Evolutionary conservation across 2,797 vertebrate species (phyloP).

Genomic region (Danio choprae): DNA sequence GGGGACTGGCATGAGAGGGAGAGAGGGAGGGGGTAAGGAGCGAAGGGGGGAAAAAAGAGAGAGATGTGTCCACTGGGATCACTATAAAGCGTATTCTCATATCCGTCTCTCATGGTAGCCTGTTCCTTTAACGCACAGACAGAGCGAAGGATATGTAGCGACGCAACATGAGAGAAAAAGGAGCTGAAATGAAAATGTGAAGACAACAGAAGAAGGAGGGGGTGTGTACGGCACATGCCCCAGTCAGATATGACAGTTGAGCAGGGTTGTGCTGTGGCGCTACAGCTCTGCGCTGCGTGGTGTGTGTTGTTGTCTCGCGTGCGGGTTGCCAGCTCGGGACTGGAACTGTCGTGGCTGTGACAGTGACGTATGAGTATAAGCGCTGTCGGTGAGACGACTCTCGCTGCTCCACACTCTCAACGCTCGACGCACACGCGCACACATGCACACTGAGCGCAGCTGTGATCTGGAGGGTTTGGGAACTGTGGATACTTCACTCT

Average conservation of each 20-base stretch:
- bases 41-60: neutral
- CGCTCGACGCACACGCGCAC: constrained; percentile 24
- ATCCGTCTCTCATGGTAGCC: constrained; percentile 53
- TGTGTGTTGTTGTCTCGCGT: constrained; percentile 55
- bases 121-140: constrained; percentile 50
- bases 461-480: constrained; percentile 48
- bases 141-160: constrained; percentile 60
- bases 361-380: constrained; percentile 60
- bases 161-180: constrained; percentile 62
- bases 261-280: constrained; percentile 54
- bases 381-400: constrained; percentile 51
- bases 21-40: constrained; percentile 37
- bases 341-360: constrained; percentile 59
- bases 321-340: constrained; percentile 58
- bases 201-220: constrained; percentile 47
- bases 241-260: constrained; percentile 62
- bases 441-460: constrained; percentile 49
- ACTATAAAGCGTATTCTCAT: constrained; percentile 51
- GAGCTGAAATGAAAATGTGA: constrained; percentile 52
- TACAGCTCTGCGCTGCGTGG: constrained; percentile 56
- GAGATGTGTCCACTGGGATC: constrained; percentile 49
- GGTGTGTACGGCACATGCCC: constrained; percentile 50
- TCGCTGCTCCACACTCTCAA: constrained; percentile 28
- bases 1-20: constrained; percentile 57
- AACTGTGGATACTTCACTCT: constrained; percentile 47